Percentiles rank a stretch among this genome's conserved stretches.
Conservation (phyloP, 2,113 vertebrate genomes). For the Rhinolophus ferrumequinum region DNA sequence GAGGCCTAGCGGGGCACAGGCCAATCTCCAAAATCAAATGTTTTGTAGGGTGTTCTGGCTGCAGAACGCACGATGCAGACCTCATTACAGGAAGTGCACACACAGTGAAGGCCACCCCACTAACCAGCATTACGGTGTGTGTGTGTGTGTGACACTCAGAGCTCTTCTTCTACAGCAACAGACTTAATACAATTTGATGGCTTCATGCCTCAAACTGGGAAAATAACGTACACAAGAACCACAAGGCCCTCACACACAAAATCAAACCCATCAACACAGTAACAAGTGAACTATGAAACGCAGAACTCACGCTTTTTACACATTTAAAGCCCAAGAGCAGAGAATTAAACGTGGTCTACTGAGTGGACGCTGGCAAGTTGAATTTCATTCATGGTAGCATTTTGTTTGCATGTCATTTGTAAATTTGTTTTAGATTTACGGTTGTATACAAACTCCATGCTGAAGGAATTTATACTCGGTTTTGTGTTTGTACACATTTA, state of each 20-base stretch:
- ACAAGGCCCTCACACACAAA: not conserved
- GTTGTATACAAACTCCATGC: not conserved
- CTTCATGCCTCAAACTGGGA: not conserved
- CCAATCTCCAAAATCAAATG: not conserved
- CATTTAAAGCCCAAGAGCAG: not conserved
- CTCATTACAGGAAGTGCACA: too few species aligned
- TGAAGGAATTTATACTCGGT: not conserved
- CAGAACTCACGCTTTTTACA: not conserved
- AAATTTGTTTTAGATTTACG: slow-evolving; percentile 23
- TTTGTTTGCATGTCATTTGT: slow-evolving; percentile 16
- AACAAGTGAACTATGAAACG: not conserved
- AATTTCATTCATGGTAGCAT: not conserved
- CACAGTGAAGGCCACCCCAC: not conserved
- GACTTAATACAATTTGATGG: not conserved
- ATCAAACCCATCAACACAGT: not conserved
- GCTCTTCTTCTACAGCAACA: not conserved
- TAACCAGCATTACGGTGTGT: not conserved
- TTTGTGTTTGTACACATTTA: not conserved
- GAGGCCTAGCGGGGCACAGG: rapidly evolving
- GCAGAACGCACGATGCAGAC: not conserved
- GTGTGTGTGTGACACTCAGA: too few species aligned
- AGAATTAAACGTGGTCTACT: rapidly evolving
- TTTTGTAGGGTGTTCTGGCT: not conserved
- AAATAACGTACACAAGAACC: not conserved
- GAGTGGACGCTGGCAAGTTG: not conserved